Percentiles rank a stretch among this genome's conserved stretches.
These are phyloP conservation scores for Lophotis ruficrista DNA, from an alignment of 2,113 vertebrate genomes.

Conservation along the genomic window DNA sequence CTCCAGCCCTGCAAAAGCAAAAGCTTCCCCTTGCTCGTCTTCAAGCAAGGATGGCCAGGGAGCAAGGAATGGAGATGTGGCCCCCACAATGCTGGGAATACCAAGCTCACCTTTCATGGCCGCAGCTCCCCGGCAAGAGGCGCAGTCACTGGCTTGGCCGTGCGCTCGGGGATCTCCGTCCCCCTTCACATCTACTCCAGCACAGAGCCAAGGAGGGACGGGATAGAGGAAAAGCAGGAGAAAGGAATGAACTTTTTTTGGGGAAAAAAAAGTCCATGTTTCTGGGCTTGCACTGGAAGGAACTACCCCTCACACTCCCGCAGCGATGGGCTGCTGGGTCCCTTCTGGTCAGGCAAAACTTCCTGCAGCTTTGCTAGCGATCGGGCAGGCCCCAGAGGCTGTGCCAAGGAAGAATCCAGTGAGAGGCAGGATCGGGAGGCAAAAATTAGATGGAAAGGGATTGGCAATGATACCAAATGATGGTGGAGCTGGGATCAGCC, in stretches of 20 bases:
- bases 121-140: neutral
- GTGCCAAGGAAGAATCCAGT: neutral
- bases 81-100: rapidly evolving
- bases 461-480: neutral
- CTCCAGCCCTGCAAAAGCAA: neutral
- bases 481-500: neutral
- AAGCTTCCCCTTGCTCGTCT: neutral
- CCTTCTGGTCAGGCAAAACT: neutral
- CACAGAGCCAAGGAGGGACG: neutral
- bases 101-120: neutral
- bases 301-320: rapidly evolving
- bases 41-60: neutral
- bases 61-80: neutral
- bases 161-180: rapidly evolving
- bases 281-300: neutral
- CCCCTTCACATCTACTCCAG: neutral
- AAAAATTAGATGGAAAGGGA: neutral
- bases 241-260: neutral
- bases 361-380: neutral
- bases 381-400: neutral
- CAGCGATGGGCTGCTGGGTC: neutral
- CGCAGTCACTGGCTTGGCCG: neutral
- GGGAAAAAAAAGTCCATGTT: neutral
- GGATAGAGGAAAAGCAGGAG: neutral
- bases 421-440: conserved; percentile 1